phyloP scores from a whole-genome alignment of 2,797 vertebrate species.

The Hybognathus amarus region DNA sequence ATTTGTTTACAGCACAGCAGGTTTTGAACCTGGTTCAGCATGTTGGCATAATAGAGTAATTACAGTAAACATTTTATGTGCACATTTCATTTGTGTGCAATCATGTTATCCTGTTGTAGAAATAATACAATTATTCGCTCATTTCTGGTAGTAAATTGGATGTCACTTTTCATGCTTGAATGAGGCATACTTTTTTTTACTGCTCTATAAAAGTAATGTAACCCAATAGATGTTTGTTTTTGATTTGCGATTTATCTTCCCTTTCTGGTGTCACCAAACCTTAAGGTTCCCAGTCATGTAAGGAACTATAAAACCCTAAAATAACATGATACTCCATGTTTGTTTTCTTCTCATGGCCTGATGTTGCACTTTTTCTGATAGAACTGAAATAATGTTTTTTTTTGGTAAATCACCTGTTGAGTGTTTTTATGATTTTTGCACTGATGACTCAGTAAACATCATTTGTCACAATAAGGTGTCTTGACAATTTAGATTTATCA shows the following conservation, averaged over 20 bases:
- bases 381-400: not conserved
- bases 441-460: conserved; percentile 26
- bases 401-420: conserved; percentile 21
- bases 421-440: conserved; percentile 18
- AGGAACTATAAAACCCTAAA: not conserved
- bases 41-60: conserved; percentile 16
- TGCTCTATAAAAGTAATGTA: not conserved
- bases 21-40: not conserved
- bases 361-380: not conserved
- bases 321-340: conserved; percentile 7
- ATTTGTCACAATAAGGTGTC: conserved; percentile 45
- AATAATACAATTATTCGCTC: not conserved
- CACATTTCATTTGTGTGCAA: not conserved
- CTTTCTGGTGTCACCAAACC: not conserved
- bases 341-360: conserved; percentile 6
- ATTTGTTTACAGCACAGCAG: conserved; percentile 5
- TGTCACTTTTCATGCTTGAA: conserved; percentile 1
- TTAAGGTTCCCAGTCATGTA: not conserved
- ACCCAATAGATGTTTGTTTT: not conserved
- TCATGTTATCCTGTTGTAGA: conserved; percentile 2
- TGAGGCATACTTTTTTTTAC: not conserved
- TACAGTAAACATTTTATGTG: not conserved
- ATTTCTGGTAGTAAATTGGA: not conserved
- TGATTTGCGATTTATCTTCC: not conserved
- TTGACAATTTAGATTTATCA: conserved; percentile 37